phyloP scores from a whole-genome alignment of 1,140 invertebrate species.

The Heterodera schachtii region DNA sequence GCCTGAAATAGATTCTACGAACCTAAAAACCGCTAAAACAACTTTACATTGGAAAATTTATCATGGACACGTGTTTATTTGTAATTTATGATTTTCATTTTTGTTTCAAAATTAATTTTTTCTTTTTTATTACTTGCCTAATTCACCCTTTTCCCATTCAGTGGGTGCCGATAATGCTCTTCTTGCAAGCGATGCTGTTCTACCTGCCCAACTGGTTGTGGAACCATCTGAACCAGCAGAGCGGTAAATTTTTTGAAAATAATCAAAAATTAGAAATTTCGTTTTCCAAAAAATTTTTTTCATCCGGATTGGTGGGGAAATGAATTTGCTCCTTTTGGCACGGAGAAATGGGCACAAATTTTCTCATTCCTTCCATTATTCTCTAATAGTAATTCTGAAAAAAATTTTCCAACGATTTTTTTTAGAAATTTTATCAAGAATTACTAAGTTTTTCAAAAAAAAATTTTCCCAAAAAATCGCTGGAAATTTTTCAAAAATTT shows the following conservation, averaged over 20 bases:
- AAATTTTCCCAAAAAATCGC: too few species aligned
- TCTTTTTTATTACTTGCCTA: not conserved
- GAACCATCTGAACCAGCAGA: conserved; percentile 67
- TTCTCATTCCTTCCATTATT: too few species aligned
- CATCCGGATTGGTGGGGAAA: not conserved
- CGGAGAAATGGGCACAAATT: too few species aligned
- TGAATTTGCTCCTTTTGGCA: not conserved
- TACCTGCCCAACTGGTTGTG: conserved; percentile 68
- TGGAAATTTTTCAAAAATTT: too few species aligned
- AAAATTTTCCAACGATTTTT: too few species aligned
- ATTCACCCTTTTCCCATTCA: not conserved
- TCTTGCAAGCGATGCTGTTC: conserved; percentile 68
- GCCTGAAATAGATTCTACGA: too few species aligned
- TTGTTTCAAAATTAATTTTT: conserved; percentile 4
- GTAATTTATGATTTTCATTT: not conserved
- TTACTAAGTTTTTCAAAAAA: too few species aligned
- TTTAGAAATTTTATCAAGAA: too few species aligned
- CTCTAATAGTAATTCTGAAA: too few species aligned
- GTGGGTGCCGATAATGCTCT: conserved; percentile 64
- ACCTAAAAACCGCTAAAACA: too few species aligned
- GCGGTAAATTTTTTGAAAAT: conserved; percentile 30
- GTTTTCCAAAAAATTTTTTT: not conserved
- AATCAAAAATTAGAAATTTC: not conserved
- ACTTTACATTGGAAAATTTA: too few species aligned
- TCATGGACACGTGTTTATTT: too few species aligned